Percentiles rank a stretch among this genome's conserved stretches.
phyloP scores from a whole-genome alignment of 2,888 invertebrate species.

The Pyrgus malvae region DNA sequence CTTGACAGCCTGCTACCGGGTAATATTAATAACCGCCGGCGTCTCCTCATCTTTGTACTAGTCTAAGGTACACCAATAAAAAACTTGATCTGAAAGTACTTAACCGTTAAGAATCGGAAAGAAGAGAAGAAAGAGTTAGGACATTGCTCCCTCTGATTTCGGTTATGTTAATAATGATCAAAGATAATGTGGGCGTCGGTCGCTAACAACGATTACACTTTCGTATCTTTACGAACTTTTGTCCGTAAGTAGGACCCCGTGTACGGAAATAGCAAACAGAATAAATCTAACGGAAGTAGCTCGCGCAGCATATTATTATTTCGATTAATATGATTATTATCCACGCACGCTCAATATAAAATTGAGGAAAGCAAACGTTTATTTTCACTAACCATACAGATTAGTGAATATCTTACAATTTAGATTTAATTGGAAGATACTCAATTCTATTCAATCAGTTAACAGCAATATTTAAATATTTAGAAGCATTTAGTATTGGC shows the following conservation, averaged over 20 bases:
- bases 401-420: too few species aligned
- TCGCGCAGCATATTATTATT: slow-evolving; percentile 6
- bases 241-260: slow-evolving; percentile 2
- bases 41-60: slow-evolving; percentile 16
- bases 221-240: slow-evolving; percentile 25
- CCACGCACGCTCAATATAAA: too few species aligned
- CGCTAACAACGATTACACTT: slow-evolving; percentile 43
- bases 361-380: background rate
- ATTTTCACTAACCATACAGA: too few species aligned
- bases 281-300: slow-evolving; percentile 7
- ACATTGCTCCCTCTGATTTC: slow-evolving; percentile 61
- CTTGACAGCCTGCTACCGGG: slow-evolving; percentile 38
- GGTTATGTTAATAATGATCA: slow-evolving; percentile 57
- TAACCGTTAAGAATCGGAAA: slow-evolving; percentile 1
- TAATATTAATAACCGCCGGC: slow-evolving; percentile 16
- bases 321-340: too few species aligned
- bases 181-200: slow-evolving; percentile 32
- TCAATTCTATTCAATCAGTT: too few species aligned
- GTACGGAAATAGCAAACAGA: slow-evolving; percentile 26
- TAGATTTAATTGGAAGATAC: too few species aligned
- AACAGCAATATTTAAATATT: too few species aligned
- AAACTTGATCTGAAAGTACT: too few species aligned
- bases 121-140: slow-evolving; percentile 37
- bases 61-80: too few species aligned
- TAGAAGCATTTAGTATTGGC: too few species aligned